phyloP scores from a whole-genome alignment of 2,113 vertebrate genomes.

The Lethenteron camtschaticum region DNA sequence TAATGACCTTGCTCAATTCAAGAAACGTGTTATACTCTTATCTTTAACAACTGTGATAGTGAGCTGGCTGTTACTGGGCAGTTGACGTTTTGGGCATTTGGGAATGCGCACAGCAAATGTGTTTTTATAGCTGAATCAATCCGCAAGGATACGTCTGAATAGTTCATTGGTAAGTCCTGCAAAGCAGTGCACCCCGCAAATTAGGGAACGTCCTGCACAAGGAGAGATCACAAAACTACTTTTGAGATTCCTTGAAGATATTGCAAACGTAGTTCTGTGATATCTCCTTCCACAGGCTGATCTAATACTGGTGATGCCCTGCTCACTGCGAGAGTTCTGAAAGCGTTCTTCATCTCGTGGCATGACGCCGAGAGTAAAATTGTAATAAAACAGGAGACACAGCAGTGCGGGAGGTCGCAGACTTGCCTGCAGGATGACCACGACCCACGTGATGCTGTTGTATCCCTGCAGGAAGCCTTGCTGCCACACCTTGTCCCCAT shows the following conservation, averaged over 20 bases:
- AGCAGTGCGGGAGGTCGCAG: conserved; percentile 8
- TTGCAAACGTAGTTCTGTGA: neutral
- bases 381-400: too few relatives aligned
- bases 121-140: neutral
- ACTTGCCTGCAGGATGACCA: conserved; percentile 69
- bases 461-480: conserved; percentile 92
- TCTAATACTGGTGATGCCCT: too few relatives aligned
- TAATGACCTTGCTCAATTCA: too few relatives aligned
- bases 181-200: neutral
- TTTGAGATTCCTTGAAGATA: neutral
- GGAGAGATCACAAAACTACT: neutral
- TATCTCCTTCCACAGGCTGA: neutral
- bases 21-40: too few relatives aligned
- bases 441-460: conserved; percentile 64
- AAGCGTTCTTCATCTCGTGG: too few relatives aligned
- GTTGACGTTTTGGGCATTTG: too few relatives aligned
- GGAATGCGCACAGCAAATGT: neutral
- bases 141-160: too few relatives aligned
- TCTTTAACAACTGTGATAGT: too few relatives aligned
- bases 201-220: neutral
- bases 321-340: too few relatives aligned
- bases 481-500: conserved; percentile 52
- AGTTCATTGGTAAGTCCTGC: neutral
- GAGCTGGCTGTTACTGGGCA: too few relatives aligned
- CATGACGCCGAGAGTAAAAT: too few relatives aligned